Base-by-base conservation (phyloP, 2,113 vertebrate species). In the Pituophis catenifer region DNA sequence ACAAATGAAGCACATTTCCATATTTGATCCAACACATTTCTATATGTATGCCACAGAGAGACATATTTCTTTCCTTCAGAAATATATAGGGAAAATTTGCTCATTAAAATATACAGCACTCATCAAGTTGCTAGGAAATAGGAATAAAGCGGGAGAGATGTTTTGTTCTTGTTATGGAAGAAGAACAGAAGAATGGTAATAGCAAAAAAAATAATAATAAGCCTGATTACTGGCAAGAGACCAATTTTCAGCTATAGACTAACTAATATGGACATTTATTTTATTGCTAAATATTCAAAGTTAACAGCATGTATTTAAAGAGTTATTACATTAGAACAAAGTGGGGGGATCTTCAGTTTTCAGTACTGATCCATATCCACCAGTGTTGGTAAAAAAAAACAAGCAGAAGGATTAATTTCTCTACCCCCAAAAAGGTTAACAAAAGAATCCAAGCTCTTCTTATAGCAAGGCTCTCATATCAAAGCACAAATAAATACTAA, bases 401-500 rank as follows among this genome's bases (percentile, higher is more conserved):
- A 95, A 92, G 29, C 54, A 48, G 90, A 91, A 95, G 94, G 62
- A 95, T 95, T 94, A 91, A 87, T 54, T 94, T 94, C 92, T 89
- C 29, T 59, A 1, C 57, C 57, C 58, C 8, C 38, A 55, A 87
- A 89, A 92, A 94, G 93, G 94, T 92, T 91, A 96, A 93, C 59
- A 91, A 38, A 96, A 93, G 53, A 94, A 93, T 88, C 89, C 86
- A 93, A 93, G 94, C 90, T 93, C 94, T 92, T 85, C 89, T 57
- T 89, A 8, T 90, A 91, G 59, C 33, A 94, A 93, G 92, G 94
- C 92, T 94, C 89, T 75, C 91, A 94, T 96, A 96, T 93, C 93
- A 93, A 96, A 96, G 94, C 58, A 58, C 90, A 94, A 95, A 95
- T 92, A 96, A 96, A 96, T 58, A 90, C 33, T 91, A 94, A 81